Base-by-base conservation (phyloP, 2,888 invertebrate species). In the Andrena marginata region DNA sequence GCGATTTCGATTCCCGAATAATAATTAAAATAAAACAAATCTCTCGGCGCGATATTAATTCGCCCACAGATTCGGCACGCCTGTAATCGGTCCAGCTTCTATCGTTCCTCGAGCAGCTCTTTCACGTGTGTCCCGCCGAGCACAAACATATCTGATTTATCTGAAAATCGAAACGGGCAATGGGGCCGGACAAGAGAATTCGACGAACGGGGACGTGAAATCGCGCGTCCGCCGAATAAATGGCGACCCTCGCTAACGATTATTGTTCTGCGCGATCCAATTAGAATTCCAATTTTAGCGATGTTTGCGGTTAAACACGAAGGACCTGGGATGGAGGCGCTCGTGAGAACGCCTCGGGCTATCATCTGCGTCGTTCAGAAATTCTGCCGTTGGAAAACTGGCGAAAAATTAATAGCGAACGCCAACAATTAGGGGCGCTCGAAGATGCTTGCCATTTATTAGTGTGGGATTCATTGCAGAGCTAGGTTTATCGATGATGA, bases 261-360 rank as follows among this genome's bases (percentile, higher is more conserved):
- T 82, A 82, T 82, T 80, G 60, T 83, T 77, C 69, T 59, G 71
- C 77, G 35, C 62, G 79, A 82, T 87, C 77, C 74, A 88, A 86
- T 87, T 86, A 81, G 74, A 87, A 88, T 87, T 88, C 71, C 73
- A 74, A 86, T 88, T 86, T 74, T 76, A 76, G 49, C 26, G 73
- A 77, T 85, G 73, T 85, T 77, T 75, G 71, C 56, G 73, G 68
- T 82, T 74, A 79, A 74, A 82, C 68, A 74, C 63, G 78, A 65
- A 59, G 54, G 60, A 60, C 54, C 62, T 54, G 2, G 16, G 49
- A 26, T 48, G 64, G 42, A 70, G 68, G 56, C 8, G 59, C 23
- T 16, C n/a, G 33, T 16, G 33, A 2, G 10, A 42, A 13, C 33
- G 35, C 49, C 42, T 13, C 33, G 8, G 42, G 20, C 13, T 3